These are phyloP conservation scores for Drosophila siamana DNA, from an alignment of 2,888 invertebrate genomes.

Conservation along the genomic window DNA sequence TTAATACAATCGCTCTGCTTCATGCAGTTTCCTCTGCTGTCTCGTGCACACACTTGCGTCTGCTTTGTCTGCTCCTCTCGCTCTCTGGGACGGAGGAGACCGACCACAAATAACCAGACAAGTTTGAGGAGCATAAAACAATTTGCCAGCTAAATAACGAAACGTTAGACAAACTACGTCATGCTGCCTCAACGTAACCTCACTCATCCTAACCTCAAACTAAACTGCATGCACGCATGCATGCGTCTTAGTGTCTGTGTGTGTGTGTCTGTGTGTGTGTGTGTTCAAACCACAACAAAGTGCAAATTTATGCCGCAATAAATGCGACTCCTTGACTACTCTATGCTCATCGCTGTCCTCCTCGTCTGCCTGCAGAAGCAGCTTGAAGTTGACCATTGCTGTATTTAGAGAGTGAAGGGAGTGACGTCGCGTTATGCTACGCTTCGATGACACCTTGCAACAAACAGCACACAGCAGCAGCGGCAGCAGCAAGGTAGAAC, in stretches of 20 bases:
- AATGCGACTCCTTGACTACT: conserved; percentile 51
- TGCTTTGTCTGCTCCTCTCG: neutral
- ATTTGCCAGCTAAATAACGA: conserved; percentile 73
- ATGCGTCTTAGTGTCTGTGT: neutral
- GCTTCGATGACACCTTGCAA: conserved; percentile 14
- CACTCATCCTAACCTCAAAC: conserved; percentile 29
- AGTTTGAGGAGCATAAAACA: conserved; percentile 64
- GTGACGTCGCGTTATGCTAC: conserved; percentile 1
- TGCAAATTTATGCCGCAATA: conserved; percentile 78
- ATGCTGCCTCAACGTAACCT: conserved; percentile 37
- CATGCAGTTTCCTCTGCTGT: neutral
- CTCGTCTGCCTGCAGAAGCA: neutral
- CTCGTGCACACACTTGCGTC: too few relatives aligned
- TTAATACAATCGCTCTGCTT: neutral
- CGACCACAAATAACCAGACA: conserved; percentile 64
- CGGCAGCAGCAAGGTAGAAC: neutral
- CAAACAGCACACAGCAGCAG: too few relatives aligned
- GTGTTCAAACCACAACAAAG: conserved; percentile 72
- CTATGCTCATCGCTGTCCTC: neutral
- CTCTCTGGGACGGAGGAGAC: neutral
- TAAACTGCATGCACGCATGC: conserved; percentile 16
- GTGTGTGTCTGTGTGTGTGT: conserved; percentile 12
- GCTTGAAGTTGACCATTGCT: conserved; percentile 36
- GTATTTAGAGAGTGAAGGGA: neutral
- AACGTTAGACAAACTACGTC: conserved; percentile 47